Evolutionary conservation across 2,113 vertebrate species (phyloP), one percentile per base, ranked within the genome.

Genomic region (Platysteira castanea): DNA sequence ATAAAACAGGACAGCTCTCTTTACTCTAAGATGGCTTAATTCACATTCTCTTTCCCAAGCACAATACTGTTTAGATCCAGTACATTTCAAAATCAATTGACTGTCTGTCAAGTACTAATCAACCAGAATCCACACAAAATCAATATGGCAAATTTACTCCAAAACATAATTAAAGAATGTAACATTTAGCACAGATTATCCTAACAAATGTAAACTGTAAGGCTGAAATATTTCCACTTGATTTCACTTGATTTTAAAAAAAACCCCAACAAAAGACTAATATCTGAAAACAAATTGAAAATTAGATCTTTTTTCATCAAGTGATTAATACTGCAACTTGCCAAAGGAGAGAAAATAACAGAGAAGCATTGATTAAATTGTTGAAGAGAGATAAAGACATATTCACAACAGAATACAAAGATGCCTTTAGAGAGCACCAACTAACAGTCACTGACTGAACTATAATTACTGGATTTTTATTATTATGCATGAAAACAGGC

Each of bases 241-340:
- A 49, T 88, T 61, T 22, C 75, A 80, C 24, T 88, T 85, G 4
- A 49, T 88, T 61, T 22, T 2, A 24, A 60, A 89, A 63, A 63
- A 70, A 19, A n/a, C n/a, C 0, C 0, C 6, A 80, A 35, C 28
- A 57, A 28, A 80, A 35, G 8, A 49, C 8, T 7, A 77, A 4
- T 78, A 77, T 49, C 39, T 70, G 33, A 94, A 91, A 95, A 84
- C 35, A 90, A 76, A 49, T 4, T 14, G 16, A 69, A 95, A 95
- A 84, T 35, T 35, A 57, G 74, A 65, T 19, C 4, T 67, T 79
- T 60, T 90, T 91, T 24, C 59, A 89, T 54, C 23, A 30, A 81
- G 18, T 50, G 9, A 84, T 74, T 87, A 80, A 61, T 71, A 83
- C 22, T 65, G 37, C 33, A 59, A 54, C 21, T 85, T 90, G 60